Conservation (phyloP, 2,113 vertebrate species). For the Solea senegalensis region DNA sequence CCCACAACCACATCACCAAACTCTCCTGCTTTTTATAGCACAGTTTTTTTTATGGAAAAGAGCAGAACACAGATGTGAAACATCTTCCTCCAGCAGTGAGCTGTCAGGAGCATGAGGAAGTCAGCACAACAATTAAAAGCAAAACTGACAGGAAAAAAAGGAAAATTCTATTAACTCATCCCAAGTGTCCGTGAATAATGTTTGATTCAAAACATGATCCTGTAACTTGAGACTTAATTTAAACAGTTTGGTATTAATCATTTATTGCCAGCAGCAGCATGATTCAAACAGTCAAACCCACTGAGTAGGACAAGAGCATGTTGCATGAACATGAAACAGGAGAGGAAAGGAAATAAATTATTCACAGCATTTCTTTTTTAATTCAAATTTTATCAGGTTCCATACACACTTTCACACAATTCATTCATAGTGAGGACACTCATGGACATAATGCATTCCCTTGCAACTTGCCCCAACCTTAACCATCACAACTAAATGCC, state of each 20-base stretch:
- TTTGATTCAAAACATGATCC: conserved; percentile 37
- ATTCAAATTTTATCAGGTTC: conserved; percentile 19
- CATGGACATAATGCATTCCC: no score
- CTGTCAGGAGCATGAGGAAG: not conserved
- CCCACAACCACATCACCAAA: conserved; percentile 39
- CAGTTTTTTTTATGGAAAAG: conserved; percentile 20
- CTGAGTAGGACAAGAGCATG: conserved; percentile 13
- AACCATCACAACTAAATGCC: no score
- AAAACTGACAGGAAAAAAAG: not conserved
- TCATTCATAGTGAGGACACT: no score
- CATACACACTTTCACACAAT: conserved; percentile 10
- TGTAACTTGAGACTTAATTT: conserved; percentile 49
- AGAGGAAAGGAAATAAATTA: conserved; percentile 5
- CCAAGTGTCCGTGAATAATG: conserved; percentile 22
- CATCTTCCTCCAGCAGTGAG: conserved; percentile 1
- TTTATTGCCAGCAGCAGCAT: conserved; percentile 34
- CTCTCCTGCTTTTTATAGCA: conserved; percentile 29
- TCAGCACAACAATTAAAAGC: not conserved
- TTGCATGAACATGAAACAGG: not conserved
- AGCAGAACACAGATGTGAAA: conserved; percentile 26
- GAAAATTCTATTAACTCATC: conserved; percentile 7
- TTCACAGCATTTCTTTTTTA: conserved; percentile 32
- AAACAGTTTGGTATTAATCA: conserved; percentile 48
- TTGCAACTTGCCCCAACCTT: no score
- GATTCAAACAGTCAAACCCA: conserved; percentile 18